These are phyloP conservation scores for Virgularia gustaviana DNA, from an alignment of 92 coral and sea anemone genomes.

Conservation along the genomic window DNA sequence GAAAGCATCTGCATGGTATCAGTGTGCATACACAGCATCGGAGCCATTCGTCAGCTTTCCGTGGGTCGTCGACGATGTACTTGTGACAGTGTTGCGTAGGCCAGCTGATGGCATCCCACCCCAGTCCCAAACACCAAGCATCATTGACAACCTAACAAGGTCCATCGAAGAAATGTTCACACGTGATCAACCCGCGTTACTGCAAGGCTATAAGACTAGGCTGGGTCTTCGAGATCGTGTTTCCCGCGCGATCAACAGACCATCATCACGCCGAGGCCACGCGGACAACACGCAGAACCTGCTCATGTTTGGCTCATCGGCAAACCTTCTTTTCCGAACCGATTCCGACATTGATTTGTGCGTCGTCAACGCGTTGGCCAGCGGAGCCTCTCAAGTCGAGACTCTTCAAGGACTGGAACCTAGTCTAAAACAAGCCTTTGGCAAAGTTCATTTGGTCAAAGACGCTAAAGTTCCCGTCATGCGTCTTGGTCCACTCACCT, in stretches of 20 bases:
- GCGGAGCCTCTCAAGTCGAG: conserved; percentile 46
- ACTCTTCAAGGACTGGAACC: conserved; percentile 43
- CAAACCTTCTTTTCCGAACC: conserved; percentile 75
- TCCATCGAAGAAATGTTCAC: conserved; percentile 20
- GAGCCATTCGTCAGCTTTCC: conserved; percentile 85
- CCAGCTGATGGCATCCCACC: conserved; percentile 25
- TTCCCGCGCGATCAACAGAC: conserved; percentile 26
- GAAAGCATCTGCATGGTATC: conserved; percentile 96
- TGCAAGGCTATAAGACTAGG: conserved; percentile 6
- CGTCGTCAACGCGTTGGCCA: conserved; percentile 29
- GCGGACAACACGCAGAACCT: conserved; percentile 5
- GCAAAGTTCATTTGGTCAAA: conserved; percentile 25
- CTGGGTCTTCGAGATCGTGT: conserved; percentile 3
- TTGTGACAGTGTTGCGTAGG: conserved; percentile 54
- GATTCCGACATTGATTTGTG: conserved; percentile 92
- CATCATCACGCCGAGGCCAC: background rate
- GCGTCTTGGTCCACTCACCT: conserved; percentile 1
- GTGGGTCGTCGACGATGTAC: conserved; percentile 94
- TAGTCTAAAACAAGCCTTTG: conserved; percentile 26
- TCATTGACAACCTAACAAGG: background rate
- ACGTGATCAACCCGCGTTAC: background rate
- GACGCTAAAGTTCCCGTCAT: conserved; percentile 54
- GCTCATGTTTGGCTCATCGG: conserved; percentile 92
- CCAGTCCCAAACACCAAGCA: background rate
- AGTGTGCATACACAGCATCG: conserved; percentile 60